Conservation (phyloP, 1,140 invertebrate species). For the Drosophila grimshawi region DNA sequence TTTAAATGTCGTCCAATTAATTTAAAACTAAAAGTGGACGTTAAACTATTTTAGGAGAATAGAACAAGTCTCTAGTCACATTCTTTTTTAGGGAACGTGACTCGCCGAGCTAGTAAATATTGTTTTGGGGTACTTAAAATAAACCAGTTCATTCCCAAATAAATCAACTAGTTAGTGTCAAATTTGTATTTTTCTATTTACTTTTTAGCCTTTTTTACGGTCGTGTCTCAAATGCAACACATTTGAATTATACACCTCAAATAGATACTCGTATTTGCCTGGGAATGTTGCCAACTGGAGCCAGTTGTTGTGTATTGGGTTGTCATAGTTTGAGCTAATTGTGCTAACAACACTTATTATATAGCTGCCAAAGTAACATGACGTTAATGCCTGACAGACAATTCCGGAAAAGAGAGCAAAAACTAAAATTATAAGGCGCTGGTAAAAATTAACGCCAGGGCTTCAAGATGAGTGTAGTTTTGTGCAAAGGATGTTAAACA, state of each 20-base stretch:
- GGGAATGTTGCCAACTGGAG: slow-evolving; percentile 18
- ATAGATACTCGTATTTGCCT: neutral
- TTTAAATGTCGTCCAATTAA: no score
- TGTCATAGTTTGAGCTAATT: slow-evolving; percentile 40
- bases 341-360: slow-evolving; percentile 19
- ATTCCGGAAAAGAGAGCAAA: neutral
- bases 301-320: slow-evolving; percentile 5
- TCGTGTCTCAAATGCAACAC: slow-evolving; percentile 15
- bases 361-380: slow-evolving; percentile 8
- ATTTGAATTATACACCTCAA: slow-evolving; percentile 34
- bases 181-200: neutral
- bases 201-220: neutral
- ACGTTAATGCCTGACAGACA: slow-evolving; percentile 6
- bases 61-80: neutral
- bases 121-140: neutral
- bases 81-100: slow-evolving; percentile 16
- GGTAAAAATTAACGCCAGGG: slow-evolving; percentile 17
- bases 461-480: neutral
- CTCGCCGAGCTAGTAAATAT: neutral
- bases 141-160: slow-evolving; percentile 1
- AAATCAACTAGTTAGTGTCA: slow-evolving; percentile 15
- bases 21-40: no score
- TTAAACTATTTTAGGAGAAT: no score
- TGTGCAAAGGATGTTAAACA: neutral
- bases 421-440: neutral